phyloP scores from a whole-genome alignment of 2,797 vertebrate genomes.

The Onychomys torridus region DNA sequence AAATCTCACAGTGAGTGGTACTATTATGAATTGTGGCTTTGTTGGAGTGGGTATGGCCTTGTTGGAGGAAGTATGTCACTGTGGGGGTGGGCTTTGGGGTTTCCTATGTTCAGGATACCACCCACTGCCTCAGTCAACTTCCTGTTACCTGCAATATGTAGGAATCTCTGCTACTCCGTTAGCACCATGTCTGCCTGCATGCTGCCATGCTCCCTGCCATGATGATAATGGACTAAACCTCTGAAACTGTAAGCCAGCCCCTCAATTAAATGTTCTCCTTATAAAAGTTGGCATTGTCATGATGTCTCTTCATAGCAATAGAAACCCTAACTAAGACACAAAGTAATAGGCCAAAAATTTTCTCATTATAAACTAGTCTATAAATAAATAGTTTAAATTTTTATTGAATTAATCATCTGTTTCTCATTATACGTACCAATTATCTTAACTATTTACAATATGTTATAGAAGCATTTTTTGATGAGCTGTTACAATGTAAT shows the following conservation, averaged over 20 bases:
- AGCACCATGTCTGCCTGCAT: not conserved
- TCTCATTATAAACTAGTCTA: not conserved
- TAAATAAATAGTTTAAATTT: constrained; percentile 26
- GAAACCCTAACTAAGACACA: not conserved
- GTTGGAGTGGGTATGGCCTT: not conserved
- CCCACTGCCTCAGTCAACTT: not conserved
- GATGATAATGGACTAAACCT: not conserved
- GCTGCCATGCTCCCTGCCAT: not conserved
- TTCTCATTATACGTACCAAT: not conserved
- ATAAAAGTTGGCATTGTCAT: not conserved
- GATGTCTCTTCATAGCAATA: not conserved
- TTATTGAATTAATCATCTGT: not conserved
- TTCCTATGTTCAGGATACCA: not conserved
- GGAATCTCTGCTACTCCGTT: not conserved
- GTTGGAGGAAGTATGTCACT: not conserved
- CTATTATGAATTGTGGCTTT: not conserved
- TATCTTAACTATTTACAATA: not conserved
- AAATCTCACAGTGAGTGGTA: not conserved
- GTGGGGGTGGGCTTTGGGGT: not conserved
- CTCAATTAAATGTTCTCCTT: not conserved
- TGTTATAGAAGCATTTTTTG: not conserved
- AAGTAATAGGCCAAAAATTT: not conserved
- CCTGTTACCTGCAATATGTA: not conserved
- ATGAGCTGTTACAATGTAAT: not conserved
- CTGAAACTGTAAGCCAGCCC: not conserved